Conservation (phyloP, 64 coral and sea anemone genomes). For the Porites australiensis region DNA sequence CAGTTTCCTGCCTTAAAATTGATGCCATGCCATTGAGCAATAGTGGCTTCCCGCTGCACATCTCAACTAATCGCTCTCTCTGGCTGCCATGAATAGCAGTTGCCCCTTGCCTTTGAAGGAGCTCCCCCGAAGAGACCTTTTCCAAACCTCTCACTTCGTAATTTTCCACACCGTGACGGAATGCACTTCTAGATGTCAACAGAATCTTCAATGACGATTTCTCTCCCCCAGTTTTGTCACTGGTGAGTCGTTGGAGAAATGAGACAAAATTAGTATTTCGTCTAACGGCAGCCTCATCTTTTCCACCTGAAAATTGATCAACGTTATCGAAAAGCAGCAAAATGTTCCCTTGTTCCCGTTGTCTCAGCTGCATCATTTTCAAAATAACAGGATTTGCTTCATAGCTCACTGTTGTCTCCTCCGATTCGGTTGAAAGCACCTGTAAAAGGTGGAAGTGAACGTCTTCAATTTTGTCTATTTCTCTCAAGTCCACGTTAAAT, state of each 20-base stretch:
- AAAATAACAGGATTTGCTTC: constrained; percentile 26
- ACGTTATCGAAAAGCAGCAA: constrained; percentile 17
- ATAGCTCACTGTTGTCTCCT: background rate
- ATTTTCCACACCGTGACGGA: background rate
- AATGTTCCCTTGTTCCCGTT: background rate
- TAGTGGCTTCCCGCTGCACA: constrained; percentile 30
- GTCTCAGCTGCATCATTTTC: constrained; percentile 11
- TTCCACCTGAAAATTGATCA: constrained; percentile 5
- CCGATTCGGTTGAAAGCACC: background rate
- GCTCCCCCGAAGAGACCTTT: background rate
- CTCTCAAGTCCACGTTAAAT: constrained; percentile 24
- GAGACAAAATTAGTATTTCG: background rate
- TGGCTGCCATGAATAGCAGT: background rate
- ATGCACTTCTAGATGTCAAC: constrained; percentile 7
- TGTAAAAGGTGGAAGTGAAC: constrained; percentile 1
- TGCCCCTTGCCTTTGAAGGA: background rate
- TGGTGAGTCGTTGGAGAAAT: background rate
- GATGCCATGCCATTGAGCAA: constrained; percentile 21
- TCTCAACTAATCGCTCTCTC: background rate
- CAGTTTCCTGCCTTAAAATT: constrained; percentile 11
- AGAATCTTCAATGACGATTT: constrained; percentile 5
- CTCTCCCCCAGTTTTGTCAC: background rate
- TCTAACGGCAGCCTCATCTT: background rate
- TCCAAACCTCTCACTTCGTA: constrained; percentile 9
- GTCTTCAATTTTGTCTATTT: background rate